These are phyloP conservation scores for Leptocoma aspasia DNA, from an alignment of 2,113 vertebrate genomes.

Conservation along the genomic window DNA sequence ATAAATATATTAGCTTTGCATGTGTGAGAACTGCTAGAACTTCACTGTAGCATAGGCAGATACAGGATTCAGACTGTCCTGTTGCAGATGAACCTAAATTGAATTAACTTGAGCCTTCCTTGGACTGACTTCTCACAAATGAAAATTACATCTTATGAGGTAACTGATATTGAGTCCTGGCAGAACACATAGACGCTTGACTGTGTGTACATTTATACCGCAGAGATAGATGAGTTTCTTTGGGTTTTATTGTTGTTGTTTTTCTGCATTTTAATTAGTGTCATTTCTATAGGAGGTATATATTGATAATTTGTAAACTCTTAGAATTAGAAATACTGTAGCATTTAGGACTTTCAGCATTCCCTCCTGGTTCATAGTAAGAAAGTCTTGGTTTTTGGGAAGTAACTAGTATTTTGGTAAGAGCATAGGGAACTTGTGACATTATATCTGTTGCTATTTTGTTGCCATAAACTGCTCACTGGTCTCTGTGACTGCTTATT, in stretches of 20 bases:
- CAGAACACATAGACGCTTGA: neutral
- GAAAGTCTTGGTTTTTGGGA: neutral
- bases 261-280: neutral
- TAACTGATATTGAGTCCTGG: neutral
- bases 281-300: neutral
- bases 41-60: neutral
- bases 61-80: neutral
- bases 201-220: neutral
- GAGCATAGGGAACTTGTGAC: neutral
- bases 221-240: neutral
- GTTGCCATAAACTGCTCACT: neutral
- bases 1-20: neutral
- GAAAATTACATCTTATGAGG: neutral
- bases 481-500: neutral
- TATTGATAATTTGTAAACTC: neutral
- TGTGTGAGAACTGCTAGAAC: neutral
- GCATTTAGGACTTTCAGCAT: neutral
- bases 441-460: neutral
- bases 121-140: neutral
- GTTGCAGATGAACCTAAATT: neutral
- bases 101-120: neutral
- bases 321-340: neutral
- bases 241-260: neutral
- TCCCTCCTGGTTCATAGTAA: neutral
- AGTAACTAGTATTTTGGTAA: neutral